Conservation (phyloP, 2,888 invertebrate species). For the Frankliniella intonsa region DNA sequence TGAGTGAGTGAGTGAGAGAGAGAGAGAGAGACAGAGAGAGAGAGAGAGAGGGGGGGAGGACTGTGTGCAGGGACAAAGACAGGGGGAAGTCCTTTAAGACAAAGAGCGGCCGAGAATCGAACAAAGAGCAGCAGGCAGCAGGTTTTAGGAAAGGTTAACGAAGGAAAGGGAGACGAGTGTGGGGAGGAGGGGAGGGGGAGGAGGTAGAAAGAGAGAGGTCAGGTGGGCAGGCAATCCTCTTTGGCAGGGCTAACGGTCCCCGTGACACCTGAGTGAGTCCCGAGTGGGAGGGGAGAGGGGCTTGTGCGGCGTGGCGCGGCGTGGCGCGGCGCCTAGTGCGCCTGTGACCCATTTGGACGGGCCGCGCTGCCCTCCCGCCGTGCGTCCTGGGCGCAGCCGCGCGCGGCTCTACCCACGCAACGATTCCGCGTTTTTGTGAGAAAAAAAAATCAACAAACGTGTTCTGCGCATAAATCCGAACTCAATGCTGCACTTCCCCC, state of each 20-base stretch:
- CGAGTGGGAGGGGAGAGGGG: neutral
- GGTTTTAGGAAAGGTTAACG: too few species aligned
- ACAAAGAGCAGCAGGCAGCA: too few species aligned
- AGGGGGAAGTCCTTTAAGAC: too few species aligned
- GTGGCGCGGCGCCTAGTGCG: neutral
- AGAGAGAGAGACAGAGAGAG: neutral
- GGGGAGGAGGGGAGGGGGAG: neutral
- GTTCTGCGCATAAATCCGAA: too few species aligned
- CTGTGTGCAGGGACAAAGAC: too few species aligned
- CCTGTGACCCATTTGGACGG: slow-evolving; percentile 4
- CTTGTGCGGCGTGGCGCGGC: neutral
- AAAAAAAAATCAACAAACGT: too few species aligned
- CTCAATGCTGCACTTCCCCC: too few species aligned
- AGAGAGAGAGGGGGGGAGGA: neutral
- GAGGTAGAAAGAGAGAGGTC: neutral
- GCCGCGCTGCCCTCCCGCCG: neutral
- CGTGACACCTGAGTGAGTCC: slow-evolving; percentile 17
- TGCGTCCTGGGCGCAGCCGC: neutral
- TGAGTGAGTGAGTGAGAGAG: neutral
- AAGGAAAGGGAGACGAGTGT: neutral
- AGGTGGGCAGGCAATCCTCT: neutral
- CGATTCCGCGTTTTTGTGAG: too few species aligned
- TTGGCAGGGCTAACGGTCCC: neutral
- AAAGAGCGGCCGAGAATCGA: neutral
- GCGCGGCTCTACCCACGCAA: neutral